Base-by-base conservation (phyloP, 2,888 invertebrate genomes). In the Pherbina coryleti region DNA sequence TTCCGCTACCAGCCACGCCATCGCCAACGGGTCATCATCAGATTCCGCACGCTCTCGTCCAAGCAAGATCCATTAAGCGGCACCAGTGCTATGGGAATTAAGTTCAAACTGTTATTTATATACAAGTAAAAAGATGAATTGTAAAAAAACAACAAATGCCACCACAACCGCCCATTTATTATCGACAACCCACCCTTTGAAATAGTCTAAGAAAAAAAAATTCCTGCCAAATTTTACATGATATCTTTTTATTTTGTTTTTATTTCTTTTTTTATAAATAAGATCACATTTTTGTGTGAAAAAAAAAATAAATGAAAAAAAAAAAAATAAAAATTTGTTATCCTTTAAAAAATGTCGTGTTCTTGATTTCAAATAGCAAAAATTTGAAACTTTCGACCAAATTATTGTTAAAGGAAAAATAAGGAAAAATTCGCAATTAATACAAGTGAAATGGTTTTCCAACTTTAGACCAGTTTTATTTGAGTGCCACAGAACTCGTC, bases 21-120 rank as follows among this genome's bases (percentile, higher is more conserved):
- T 89, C 60, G 90, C 90, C 37, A 90, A 90, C 74, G 90, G 90
- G 34, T 86, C 87, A n/a, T n/a, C n/a, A 0, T 89, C 90, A 37
- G 88, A 89, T 25, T 82, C 86, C 19, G 87, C 82, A 5, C 86
- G 86, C 74, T 83, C 85, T 44, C 87, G n/a, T n/a, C n/a, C n/a
- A n/a, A n/a, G 84, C 84, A 86, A 86, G 81, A 82, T 85, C 74
- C 86, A 87, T 75, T 82, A 78, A 78, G 14, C 2, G 25, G 31
- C 25, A 51, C 5, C 17, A 9, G 19, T 22, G 53, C 25, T 51
- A 8, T 28, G 8, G 31, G 44, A 9, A 7, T 57, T 37, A n/a
- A 44, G 8, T 28, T 51, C 25, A 22, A 62, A 19, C n/a, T 31
- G 37, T 60, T 60, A 60, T 25, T 19, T 60, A n/a, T 25, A 60